Percentiles rank a stretch among this genome's conserved stretches.
phyloP scores from a whole-genome alignment of 2,888 invertebrate species.

The Hymenopus coronatus region DNA sequence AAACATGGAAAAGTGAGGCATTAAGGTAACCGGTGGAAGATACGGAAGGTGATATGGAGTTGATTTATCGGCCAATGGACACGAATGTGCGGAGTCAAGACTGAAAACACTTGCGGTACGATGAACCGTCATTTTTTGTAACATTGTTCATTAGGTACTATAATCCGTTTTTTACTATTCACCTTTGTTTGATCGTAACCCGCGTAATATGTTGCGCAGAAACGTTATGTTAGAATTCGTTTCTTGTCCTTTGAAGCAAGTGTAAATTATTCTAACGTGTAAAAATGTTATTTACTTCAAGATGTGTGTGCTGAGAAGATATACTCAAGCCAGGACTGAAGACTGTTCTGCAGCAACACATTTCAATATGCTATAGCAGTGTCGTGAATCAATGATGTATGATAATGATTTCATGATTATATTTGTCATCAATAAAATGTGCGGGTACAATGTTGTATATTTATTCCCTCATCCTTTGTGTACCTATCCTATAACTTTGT shows the following conservation, averaged over 20 bases:
- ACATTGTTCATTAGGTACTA: background rate
- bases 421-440: conserved; percentile 10
- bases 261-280: background rate
- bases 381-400: conserved; percentile 3
- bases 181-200: background rate
- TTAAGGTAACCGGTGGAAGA: background rate
- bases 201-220: background rate
- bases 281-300: background rate
- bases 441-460: background rate
- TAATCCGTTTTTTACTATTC: background rate
- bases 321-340: background rate
- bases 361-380: conserved; percentile 4
- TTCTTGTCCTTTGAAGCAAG: background rate
- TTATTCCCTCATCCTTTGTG: background rate
- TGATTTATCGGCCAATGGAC: background rate
- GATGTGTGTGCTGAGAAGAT: background rate
- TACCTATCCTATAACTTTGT: no score
- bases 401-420: conserved; percentile 9
- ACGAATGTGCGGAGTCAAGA: background rate
- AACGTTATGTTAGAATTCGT: background rate
- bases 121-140: background rate
- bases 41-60: background rate
- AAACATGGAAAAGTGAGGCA: no score
- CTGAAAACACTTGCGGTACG: background rate
- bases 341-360: background rate